Conservation (phyloP, 2,113 vertebrate species). For the Synodontis membranacea region DNA sequence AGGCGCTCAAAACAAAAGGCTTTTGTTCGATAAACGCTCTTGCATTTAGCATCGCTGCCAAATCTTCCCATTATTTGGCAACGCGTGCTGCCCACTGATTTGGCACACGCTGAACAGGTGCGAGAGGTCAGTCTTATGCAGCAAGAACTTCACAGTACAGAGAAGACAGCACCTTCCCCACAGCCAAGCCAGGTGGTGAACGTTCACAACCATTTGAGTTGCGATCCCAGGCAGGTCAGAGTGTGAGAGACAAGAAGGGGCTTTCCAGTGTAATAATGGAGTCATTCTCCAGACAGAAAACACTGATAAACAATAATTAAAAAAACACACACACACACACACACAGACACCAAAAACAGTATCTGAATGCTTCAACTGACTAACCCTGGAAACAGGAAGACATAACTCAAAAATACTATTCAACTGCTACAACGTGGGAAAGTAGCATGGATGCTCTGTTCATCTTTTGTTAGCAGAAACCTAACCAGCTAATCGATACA, state of each 20-base stretch:
- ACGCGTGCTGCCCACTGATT: neutral
- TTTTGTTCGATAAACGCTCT: neutral
- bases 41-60: conserved; percentile 10
- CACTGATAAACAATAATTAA: neutral
- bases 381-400: neutral
- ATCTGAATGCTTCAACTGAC: neutral
- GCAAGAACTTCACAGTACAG: neutral
- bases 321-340: no score
- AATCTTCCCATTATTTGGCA: conserved; percentile 11
- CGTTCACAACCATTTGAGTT: neutral
- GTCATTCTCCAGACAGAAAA: neutral
- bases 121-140: conserved; percentile 13
- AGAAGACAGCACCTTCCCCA: neutral
- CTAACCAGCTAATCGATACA: neutral
- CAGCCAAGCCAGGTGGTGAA: neutral
- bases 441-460: neutral
- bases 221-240: neutral
- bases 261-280: neutral
- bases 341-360: no score
- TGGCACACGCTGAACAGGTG: neutral
- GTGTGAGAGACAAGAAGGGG: neutral
- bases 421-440: neutral
- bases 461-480: neutral
- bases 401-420: neutral
- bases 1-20: neutral